Conservation (phyloP, 2,888 invertebrate genomes). For the Nemoura dubitans region DNA sequence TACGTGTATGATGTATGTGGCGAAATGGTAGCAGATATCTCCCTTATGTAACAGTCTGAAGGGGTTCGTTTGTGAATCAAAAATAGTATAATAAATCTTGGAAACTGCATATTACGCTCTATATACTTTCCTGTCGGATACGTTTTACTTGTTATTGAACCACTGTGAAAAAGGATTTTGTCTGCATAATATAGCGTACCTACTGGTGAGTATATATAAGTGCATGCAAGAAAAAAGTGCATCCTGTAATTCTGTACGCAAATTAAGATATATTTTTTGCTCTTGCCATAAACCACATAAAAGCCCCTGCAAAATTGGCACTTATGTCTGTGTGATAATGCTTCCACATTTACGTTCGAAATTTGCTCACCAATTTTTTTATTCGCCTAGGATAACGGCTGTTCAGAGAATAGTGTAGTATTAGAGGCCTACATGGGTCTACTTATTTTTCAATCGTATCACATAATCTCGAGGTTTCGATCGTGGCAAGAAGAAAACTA, state of each 20-base stretch:
- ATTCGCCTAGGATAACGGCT: not conserved
- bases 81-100: not conserved
- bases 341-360: slow-evolving; percentile 7
- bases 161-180: not conserved
- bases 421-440: slow-evolving; percentile 27
- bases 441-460: slow-evolving; percentile 36
- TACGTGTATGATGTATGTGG: not conserved
- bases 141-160: not conserved
- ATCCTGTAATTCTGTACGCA: not conserved
- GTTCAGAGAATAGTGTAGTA: not conserved
- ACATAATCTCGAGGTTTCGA: slow-evolving; percentile 21
- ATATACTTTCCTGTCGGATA: not conserved
- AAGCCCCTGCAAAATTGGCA: not conserved
- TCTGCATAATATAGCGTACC: not conserved
- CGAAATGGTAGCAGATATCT: not conserved
- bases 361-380: not conserved
- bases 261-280: not conserved
- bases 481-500: not conserved
- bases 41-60: not conserved
- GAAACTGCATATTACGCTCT: not conserved
- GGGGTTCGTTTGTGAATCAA: not conserved
- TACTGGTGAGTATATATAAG: not conserved
- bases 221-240: not conserved
- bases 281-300: not conserved
- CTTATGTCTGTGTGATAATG: not conserved